These are phyloP conservation scores for Pterocles orientalis DNA, from an alignment of 2,113 vertebrate species.

Conservation along the genomic window DNA sequence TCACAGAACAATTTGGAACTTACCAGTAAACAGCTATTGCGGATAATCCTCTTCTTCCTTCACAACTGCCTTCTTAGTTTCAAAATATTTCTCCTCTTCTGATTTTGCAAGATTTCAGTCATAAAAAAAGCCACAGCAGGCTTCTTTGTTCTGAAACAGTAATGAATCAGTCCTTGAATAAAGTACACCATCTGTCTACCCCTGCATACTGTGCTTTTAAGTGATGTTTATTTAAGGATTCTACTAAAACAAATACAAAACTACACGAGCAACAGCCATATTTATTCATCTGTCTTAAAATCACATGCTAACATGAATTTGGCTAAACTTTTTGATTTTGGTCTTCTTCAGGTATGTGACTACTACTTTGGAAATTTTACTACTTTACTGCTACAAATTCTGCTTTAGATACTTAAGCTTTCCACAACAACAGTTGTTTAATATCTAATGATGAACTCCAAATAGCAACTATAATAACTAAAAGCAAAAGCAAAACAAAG, in stretches of 20 bases:
- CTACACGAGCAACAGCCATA: background rate
- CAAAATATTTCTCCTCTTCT: background rate
- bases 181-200: background rate
- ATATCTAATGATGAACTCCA: background rate
- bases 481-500: background rate
- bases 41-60: background rate
- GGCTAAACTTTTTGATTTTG: background rate
- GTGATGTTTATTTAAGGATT: background rate
- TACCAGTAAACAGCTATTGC: accelerated
- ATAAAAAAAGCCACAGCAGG: background rate
- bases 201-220: background rate
- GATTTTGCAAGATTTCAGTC: background rate
- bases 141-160: background rate
- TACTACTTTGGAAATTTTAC: background rate
- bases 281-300: background rate
- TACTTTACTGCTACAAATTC: background rate
- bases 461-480: background rate
- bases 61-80: background rate
- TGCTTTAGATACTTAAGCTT: background rate
- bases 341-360: background rate
- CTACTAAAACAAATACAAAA: constrained; percentile 1
- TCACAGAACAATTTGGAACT: background rate
- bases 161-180: background rate
- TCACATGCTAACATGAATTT: background rate
- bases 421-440: background rate